Evolutionary conservation across 1,140 invertebrate species (phyloP).

Genomic region (Drosophila teissieri): DNA sequence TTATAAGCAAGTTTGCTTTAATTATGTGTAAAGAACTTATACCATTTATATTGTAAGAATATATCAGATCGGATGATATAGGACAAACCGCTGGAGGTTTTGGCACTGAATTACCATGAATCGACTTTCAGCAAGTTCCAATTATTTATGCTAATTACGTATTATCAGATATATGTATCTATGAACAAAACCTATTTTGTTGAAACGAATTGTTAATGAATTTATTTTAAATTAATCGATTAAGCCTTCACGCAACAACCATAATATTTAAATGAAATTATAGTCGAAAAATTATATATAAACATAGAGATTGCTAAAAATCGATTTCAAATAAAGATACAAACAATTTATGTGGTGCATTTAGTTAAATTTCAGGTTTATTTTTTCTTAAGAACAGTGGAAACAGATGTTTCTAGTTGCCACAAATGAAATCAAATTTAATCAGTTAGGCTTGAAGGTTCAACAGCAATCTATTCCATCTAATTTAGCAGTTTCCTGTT

Average conservation of each 20-base stretch:
- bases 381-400: no score
- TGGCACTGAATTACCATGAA: conserved; percentile 25
- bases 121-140: conserved; percentile 38
- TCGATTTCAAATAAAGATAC: conserved; percentile 54
- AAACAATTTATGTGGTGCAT: conserved; percentile 11
- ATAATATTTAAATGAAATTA: conserved; percentile 77
- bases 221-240: conserved; percentile 73
- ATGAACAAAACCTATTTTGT: conserved; percentile 60
- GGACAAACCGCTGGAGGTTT: conserved; percentile 18
- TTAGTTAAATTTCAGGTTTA: background rate
- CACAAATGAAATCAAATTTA: no score
- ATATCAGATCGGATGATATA: conserved; percentile 27
- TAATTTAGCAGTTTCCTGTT: no score
- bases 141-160: conserved; percentile 56
- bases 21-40: conserved; percentile 34
- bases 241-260: conserved; percentile 51
- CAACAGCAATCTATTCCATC: no score
- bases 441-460: no score
- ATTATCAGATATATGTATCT: conserved; percentile 41
- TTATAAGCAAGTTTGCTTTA: conserved; percentile 8
- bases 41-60: conserved; percentile 34
- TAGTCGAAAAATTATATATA: conserved; percentile 76
- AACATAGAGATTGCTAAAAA: conserved; percentile 58
- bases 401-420: no score
- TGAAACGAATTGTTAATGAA: conserved; percentile 79